Percentiles rank a stretch among this genome's conserved stretches.
Evolutionary conservation across 2,113 vertebrate species (phyloP).

Genomic region (Siniperca chuatsi): DNA sequence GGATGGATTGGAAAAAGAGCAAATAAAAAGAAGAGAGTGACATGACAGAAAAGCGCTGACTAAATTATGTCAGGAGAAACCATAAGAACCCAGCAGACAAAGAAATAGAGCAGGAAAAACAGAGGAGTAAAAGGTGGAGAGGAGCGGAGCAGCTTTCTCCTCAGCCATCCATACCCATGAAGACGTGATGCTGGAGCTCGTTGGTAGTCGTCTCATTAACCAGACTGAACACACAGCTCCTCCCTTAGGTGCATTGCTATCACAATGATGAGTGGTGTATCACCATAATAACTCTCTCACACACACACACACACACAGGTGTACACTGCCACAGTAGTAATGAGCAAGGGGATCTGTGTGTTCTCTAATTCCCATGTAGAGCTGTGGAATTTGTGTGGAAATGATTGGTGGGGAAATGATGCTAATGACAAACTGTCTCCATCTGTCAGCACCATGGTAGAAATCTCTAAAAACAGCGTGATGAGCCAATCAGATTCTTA

Average conservation of each 20-base stretch:
- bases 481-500: not conserved
- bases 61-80: slow-evolving; percentile 11
- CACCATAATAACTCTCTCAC: not conserved
- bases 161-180: slow-evolving; percentile 26
- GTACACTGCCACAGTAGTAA: slow-evolving; percentile 29
- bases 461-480: not conserved
- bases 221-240: slow-evolving; percentile 44
- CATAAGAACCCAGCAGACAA: not conserved
- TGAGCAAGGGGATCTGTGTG: slow-evolving; percentile 25
- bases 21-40: not conserved
- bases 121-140: not conserved
- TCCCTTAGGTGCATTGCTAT: slow-evolving; percentile 43
- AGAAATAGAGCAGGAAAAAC: not conserved
- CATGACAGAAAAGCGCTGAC: not conserved
- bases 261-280: slow-evolving; percentile 55
- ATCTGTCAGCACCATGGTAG: not conserved
- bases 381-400: not conserved
- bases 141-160: not conserved
- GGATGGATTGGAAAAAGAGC: slow-evolving; percentile 6
- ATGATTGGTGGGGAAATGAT: not conserved
- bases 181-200: not conserved
- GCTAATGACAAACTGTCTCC: slow-evolving; percentile 18
- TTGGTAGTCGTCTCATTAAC: slow-evolving; percentile 40
- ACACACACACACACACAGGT: slow-evolving; percentile 6
- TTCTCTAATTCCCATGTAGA: not conserved